Percentiles rank a stretch among this genome's conserved stretches.
These are phyloP conservation scores for Carcinoscorpius rotundicauda DNA, from an alignment of 1,140 invertebrate genomes.

Conservation along the genomic window DNA sequence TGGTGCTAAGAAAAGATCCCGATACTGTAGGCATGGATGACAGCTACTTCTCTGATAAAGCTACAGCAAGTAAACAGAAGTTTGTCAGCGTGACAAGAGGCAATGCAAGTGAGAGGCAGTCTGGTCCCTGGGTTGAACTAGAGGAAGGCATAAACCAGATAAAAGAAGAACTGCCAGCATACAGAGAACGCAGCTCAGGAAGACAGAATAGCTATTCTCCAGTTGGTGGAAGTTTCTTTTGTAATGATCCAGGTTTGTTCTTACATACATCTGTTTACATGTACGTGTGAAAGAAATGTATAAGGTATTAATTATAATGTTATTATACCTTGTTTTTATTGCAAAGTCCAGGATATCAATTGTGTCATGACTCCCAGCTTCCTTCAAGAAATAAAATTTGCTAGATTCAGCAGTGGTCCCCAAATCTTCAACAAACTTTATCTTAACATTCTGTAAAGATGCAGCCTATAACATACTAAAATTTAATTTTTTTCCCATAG, in stretches of 20 bases:
- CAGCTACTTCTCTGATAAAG: conserved; percentile 1
- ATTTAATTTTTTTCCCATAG: too few species aligned
- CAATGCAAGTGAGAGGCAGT: conserved; percentile 9
- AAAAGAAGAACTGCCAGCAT: conserved; percentile 1
- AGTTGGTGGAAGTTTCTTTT: conserved; percentile 42
- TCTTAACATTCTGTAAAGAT: too few species aligned
- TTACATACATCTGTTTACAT: conserved; percentile 2
- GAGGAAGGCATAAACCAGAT: neutral
- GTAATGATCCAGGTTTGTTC: conserved; percentile 44
- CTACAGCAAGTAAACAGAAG: conserved; percentile 8
- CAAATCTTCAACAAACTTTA: too few species aligned
- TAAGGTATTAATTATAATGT: neutral
- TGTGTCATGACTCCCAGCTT: too few species aligned
- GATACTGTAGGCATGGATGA: conserved; percentile 6
- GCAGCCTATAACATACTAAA: too few species aligned
- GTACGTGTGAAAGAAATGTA: neutral
- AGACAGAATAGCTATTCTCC: conserved; percentile 1
- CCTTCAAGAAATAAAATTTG: too few species aligned
- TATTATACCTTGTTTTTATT: neutral
- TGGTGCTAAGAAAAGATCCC: conserved; percentile 48
- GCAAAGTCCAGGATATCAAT: too few species aligned
- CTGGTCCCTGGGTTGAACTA: neutral
- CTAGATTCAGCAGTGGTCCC: too few species aligned
- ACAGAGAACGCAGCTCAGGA: conserved; percentile 25
- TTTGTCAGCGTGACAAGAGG: conserved; percentile 10